Conservation (phyloP, 2,888 invertebrate species). For the Venusia cambrica region DNA sequence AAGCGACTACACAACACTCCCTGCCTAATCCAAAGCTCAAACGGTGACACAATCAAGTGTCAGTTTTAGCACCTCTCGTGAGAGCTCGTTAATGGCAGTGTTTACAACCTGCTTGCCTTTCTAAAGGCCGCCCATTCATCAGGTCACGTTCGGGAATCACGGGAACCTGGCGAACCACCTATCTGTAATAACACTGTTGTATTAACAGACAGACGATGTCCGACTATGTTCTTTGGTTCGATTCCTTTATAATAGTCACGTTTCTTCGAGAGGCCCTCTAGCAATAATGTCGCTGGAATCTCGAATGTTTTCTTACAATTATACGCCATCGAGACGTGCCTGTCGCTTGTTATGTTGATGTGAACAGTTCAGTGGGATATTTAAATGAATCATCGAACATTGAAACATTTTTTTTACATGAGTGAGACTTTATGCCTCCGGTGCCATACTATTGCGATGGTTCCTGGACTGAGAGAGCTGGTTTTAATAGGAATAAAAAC, state of each 20-base stretch:
- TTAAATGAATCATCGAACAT: too few species aligned
- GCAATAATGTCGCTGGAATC: slow-evolving; percentile 57
- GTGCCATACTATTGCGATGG: too few species aligned
- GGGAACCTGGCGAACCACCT: slow-evolving; percentile 36
- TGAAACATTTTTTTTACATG: too few species aligned
- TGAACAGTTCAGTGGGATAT: slow-evolving; percentile 31
- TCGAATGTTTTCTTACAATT: slow-evolving; percentile 66
- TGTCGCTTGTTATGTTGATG: slow-evolving; percentile 39
- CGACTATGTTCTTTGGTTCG: slow-evolving; percentile 41
- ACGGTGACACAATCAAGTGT: slow-evolving; percentile 47
- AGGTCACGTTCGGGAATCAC: slow-evolving; percentile 62
- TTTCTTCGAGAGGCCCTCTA: slow-evolving; percentile 69
- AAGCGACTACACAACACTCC: slow-evolving; percentile 11
- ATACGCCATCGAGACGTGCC: slow-evolving; percentile 48
- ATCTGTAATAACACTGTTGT: slow-evolving; percentile 54
- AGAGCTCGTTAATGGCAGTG: slow-evolving; percentile 64
- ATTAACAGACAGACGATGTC: slow-evolving; percentile 57
- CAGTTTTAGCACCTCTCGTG: slow-evolving; percentile 60
- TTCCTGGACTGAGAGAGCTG: too few species aligned
- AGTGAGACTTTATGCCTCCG: too few species aligned
- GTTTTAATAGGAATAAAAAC: too few species aligned
- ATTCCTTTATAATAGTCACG: slow-evolving; percentile 68
- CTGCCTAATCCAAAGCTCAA: slow-evolving; percentile 22
- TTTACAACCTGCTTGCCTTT: slow-evolving; percentile 74
- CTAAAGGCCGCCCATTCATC: slow-evolving; percentile 59